Percentiles rank a stretch among this genome's conserved stretches.
phyloP scores from a whole-genome alignment of 2,113 vertebrate species.

The Arizona elegans region DNA sequence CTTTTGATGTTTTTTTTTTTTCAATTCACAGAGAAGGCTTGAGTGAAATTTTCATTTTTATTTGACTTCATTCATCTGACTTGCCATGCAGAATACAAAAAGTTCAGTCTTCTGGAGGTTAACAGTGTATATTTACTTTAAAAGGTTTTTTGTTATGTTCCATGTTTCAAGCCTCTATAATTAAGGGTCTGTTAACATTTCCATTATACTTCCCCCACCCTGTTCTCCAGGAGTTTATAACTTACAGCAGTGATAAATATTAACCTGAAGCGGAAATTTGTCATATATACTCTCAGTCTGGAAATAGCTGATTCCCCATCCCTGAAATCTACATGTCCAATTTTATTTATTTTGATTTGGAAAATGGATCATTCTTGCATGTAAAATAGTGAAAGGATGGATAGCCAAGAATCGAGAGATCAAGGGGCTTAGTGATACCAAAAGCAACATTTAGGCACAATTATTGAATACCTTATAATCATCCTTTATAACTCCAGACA shows the following conservation, averaged over 20 bases:
- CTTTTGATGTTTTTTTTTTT: background rate
- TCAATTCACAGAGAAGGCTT: conserved; percentile 16
- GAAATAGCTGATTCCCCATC: conserved; percentile 1
- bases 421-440: background rate
- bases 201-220: conserved; percentile 23
- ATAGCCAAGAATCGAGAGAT: background rate
- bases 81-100: conserved; percentile 26
- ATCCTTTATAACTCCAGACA: conserved; percentile 56
- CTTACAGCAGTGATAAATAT: conserved; percentile 22
- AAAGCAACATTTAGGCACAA: background rate
- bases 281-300: background rate
- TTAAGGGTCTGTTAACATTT: conserved; percentile 34
- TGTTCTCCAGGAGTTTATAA: conserved; percentile 20
- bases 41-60: conserved; percentile 25
- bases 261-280: conserved; percentile 25
- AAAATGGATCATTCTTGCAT: background rate
- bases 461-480: conserved; percentile 59
- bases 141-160: background rate
- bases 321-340: background rate
- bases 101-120: background rate
- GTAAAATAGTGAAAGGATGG: background rate
- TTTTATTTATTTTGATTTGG: background rate
- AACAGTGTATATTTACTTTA: conserved; percentile 14
- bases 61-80: conserved; percentile 34
- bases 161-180: conserved; percentile 13